A percentile compares a stretch with the other conserved stretches of the same genome.
Evolutionary conservation across 2,888 invertebrate genomes (phyloP).

Genomic region (Tipula confusa): DNA sequence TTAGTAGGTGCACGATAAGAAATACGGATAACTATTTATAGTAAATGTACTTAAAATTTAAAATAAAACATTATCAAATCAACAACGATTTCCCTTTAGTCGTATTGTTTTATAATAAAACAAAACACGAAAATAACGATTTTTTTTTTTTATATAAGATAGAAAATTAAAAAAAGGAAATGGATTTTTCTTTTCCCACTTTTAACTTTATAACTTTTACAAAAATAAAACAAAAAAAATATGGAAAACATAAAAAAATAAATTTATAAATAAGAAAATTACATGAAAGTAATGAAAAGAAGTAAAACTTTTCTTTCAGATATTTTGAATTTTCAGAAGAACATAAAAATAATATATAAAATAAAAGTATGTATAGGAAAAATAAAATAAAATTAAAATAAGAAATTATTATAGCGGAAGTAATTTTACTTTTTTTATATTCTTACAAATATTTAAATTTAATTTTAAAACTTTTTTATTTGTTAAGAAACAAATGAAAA

Average conservation of each 20-base stretch:
- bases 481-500: background rate
- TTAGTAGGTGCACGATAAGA: no score
- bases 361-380: background rate
- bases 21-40: no score
- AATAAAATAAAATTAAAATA: background rate
- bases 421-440: background rate
- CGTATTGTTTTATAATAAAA: background rate
- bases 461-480: background rate
- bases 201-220: slow-evolving; percentile 21
- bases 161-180: background rate
- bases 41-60: no score
- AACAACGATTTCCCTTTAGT: background rate
- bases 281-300: slow-evolving; percentile 6
- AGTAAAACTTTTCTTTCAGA: background rate
- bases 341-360: background rate
- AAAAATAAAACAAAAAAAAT: background rate
- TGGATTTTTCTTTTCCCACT: background rate
- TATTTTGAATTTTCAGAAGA: slow-evolving; percentile 14
- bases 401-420: slow-evolving; percentile 9
- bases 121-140: background rate
- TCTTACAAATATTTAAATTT: slow-evolving; percentile 25
- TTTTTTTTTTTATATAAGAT: background rate
- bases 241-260: slow-evolving; percentile 25
- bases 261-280: slow-evolving; percentile 25
- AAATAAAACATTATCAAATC: background rate